Percentiles rank a stretch among this genome's conserved stretches.
phyloP scores from a whole-genome alignment of 2,113 vertebrate species.

The Amblyornis subalaris region DNA sequence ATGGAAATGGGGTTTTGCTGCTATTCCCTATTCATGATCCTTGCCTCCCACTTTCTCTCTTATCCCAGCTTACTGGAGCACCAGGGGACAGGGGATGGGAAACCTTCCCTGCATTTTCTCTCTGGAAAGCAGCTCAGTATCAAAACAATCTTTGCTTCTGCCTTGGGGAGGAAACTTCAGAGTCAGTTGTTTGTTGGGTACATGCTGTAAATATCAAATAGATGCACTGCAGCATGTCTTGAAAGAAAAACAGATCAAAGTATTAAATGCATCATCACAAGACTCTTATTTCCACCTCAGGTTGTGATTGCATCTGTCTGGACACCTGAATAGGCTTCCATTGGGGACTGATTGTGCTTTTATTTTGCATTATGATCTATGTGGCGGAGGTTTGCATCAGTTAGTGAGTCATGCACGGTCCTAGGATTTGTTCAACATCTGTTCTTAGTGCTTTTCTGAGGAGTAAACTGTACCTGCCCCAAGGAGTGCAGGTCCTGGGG shows the following conservation, averaged over 20 bases:
- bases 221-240: neutral
- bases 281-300: neutral
- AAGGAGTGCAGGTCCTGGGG: neutral
- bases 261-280: neutral
- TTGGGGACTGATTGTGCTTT: neutral
- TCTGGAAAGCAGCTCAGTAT: neutral
- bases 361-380: neutral
- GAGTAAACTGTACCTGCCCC: neutral
- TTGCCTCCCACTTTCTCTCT: neutral
- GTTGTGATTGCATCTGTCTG: neutral
- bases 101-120: neutral
- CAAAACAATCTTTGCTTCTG: neutral
- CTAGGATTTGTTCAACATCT: neutral
- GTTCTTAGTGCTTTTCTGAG: neutral
- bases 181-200: neutral
- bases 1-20: neutral
- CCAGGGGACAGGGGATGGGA: neutral
- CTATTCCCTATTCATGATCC: rapidly evolving
- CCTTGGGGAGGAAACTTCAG: neutral
- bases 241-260: neutral
- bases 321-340: neutral
- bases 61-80: neutral
- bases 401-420: neutral
- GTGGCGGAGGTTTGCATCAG: neutral
- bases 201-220: neutral